phyloP scores from a whole-genome alignment of 1,140 invertebrate genomes.

The Aporrectodea caliginosa region DNA sequence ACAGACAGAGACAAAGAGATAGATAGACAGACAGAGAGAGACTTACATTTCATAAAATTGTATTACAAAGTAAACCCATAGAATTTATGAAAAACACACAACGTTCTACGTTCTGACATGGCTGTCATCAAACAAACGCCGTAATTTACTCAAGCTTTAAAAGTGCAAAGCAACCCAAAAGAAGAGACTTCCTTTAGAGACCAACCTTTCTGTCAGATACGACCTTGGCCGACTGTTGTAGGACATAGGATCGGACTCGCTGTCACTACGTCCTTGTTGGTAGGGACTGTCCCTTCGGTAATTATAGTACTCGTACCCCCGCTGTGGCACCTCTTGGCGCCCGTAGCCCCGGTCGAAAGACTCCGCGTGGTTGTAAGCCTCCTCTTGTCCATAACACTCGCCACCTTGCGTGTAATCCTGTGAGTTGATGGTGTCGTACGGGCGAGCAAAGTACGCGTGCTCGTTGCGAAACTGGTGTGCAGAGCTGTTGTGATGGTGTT shows the following conservation, averaged over 20 bases:
- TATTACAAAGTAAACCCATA: too few species aligned
- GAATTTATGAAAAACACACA: too few species aligned
- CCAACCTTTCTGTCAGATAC: conserved; percentile 50
- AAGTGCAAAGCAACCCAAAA: too few species aligned
- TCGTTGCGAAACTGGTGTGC: conserved; percentile 52
- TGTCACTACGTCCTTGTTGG: conserved; percentile 53
- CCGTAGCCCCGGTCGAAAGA: conserved; percentile 39
- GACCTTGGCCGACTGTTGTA: conserved; percentile 77
- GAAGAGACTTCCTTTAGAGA: neutral
- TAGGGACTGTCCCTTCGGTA: conserved; percentile 36
- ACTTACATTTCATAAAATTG: too few species aligned
- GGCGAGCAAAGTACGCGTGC: conserved; percentile 32
- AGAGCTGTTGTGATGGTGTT: conserved; percentile 61
- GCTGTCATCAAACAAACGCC: too few species aligned
- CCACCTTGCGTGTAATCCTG: conserved; percentile 31
- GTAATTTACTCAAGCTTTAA: too few species aligned
- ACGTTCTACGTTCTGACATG: too few species aligned
- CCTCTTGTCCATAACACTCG: conserved; percentile 24
- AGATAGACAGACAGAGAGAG: too few species aligned
- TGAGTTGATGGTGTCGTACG: neutral
- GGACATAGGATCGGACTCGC: conserved; percentile 74
- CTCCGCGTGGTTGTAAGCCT: conserved; percentile 24
- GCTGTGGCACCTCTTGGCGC: conserved; percentile 19
- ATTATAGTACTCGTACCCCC: conserved; percentile 40
- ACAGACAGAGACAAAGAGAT: too few species aligned